phyloP scores from a whole-genome alignment of 2,113 vertebrate genomes.

The Hypanus sabinus region DNA sequence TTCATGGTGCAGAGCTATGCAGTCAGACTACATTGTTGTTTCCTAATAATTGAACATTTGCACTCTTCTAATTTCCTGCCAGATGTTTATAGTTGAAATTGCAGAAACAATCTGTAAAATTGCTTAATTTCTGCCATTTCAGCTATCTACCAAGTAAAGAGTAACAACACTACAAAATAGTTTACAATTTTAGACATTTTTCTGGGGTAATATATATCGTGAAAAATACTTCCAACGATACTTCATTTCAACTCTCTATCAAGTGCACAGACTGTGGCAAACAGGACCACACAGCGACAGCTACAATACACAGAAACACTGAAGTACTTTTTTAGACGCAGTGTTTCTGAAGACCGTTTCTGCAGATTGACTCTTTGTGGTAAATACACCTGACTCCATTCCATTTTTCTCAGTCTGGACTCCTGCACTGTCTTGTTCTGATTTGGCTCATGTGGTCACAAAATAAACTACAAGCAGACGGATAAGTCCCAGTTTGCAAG shows the following conservation, averaged over 20 bases:
- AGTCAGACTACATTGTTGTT: not conserved
- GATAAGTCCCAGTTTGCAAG: not conserved
- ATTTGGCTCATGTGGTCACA: not conserved
- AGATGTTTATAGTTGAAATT: slow-evolving; percentile 6
- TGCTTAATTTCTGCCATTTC: not conserved
- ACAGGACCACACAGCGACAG: not conserved
- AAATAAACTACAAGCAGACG: not conserved
- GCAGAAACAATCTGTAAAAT: not conserved
- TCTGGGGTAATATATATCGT: not conserved
- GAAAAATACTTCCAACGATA: slow-evolving; percentile 10
- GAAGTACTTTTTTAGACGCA: not conserved
- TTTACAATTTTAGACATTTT: not conserved
- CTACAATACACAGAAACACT: not conserved
- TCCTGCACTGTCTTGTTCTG: not conserved
- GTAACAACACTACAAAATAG: not conserved
- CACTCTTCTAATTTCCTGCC: not conserved
- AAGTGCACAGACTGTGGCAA: not conserved
- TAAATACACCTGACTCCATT: not conserved
- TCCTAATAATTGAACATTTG: not conserved
- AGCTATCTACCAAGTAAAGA: not conserved
- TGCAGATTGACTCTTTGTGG: not conserved
- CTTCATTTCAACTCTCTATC: not conserved
- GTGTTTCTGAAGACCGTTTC: not conserved
- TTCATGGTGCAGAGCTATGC: not conserved
- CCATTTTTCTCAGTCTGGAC: not conserved